Evolutionary conservation across 2,797 vertebrate genomes (phyloP).

Genomic region (Propithecus deckenii): DNA sequence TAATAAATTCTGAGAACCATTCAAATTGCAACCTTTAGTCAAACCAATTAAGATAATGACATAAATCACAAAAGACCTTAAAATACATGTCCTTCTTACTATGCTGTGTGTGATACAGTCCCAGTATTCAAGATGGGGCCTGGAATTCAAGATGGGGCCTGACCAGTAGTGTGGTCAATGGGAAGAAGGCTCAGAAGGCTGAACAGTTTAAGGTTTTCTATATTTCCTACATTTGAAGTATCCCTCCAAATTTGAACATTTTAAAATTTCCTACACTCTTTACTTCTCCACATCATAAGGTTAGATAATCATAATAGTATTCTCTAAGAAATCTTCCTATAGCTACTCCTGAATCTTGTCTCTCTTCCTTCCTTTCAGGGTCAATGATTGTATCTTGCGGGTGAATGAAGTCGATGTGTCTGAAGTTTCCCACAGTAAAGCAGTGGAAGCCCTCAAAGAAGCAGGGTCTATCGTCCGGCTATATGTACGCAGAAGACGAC

Average conservation of each 20-base stretch:
- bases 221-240: not conserved
- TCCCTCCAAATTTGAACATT: not conserved
- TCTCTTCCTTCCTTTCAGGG: constrained; percentile 84
- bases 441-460: constrained; percentile 96
- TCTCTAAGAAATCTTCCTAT: not conserved
- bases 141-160: not conserved
- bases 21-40: not conserved
- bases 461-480: constrained; percentile 95
- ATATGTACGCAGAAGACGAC: constrained; percentile 94
- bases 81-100: not conserved
- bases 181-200: not conserved
- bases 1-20: not conserved
- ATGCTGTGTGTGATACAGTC: not conserved
- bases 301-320: not conserved
- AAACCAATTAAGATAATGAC: not conserved
- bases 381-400: constrained; percentile 97
- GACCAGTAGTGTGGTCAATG: not conserved
- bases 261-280: not conserved
- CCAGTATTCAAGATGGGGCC: not conserved
- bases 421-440: constrained; percentile 96
- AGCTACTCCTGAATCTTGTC: not conserved
- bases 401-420: constrained; percentile 97
- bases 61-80: not conserved
- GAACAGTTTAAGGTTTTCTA: not conserved
- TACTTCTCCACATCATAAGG: not conserved